Conservation (phyloP, 2,888 invertebrate genomes). For the Nineta flava region DNA sequence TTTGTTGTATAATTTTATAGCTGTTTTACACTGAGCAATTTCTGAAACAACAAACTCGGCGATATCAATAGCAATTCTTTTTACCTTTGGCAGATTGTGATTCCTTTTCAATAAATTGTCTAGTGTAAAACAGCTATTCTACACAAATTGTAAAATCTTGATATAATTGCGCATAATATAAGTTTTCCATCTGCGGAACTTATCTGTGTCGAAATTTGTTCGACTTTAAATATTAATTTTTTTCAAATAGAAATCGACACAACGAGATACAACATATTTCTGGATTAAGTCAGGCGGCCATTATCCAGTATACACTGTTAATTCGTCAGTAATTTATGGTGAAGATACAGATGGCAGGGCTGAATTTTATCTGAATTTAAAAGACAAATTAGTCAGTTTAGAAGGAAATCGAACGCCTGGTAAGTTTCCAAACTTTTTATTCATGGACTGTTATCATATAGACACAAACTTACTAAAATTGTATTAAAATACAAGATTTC, state of each 20-base stretch:
- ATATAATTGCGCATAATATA: no score
- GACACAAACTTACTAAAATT: no score
- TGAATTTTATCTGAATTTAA: conserved; percentile 37
- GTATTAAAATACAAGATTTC: no score
- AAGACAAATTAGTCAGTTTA: conserved; percentile 41
- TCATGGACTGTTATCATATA: no score
- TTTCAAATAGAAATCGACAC: conserved; percentile 1
- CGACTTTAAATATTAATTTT: neutral
- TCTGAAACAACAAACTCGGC: no score
- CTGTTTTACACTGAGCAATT: no score
- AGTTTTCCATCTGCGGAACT: neutral
- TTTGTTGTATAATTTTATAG: no score
- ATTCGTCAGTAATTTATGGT: conserved; percentile 38
- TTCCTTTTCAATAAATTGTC: no score
- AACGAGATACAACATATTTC: conserved; percentile 32
- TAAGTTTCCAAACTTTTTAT: conserved; percentile 28
- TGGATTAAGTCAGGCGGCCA: conserved; percentile 32
- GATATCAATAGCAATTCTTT: no score
- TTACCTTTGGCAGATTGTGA: no score
- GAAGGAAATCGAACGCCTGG: conserved; percentile 52
- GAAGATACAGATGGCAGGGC: conserved; percentile 42
- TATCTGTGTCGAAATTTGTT: neutral
- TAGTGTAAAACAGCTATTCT: no score
- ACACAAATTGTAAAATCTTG: no score
- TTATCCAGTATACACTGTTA: conserved; percentile 36